phyloP scores from a whole-genome alignment of 2,113 vertebrate species.

The Gallinago paraguaiae region DNA sequence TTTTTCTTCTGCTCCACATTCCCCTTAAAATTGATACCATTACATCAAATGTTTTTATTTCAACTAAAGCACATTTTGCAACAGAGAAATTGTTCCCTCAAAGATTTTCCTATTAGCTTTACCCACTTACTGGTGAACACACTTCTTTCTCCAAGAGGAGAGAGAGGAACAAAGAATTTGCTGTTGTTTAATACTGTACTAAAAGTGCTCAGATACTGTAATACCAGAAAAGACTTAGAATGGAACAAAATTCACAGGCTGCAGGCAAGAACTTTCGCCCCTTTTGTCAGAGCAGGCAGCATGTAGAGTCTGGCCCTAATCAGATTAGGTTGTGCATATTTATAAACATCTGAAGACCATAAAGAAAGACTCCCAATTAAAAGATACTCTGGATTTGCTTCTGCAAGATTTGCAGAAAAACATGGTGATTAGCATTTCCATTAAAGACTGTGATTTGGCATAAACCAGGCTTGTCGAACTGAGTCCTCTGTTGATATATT shows the following conservation, averaged over 20 bases:
- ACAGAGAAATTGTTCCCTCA: neutral
- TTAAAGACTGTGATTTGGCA: neutral
- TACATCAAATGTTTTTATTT: conserved; percentile 3
- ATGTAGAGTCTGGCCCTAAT: conserved; percentile 59
- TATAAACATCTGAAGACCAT: conserved; percentile 64
- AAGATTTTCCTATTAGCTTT: neutral
- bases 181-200: neutral
- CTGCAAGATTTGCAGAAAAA: conserved; percentile 34
- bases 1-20: neutral
- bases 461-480: neutral
- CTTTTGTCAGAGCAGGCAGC: conserved; percentile 35
- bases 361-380: conserved; percentile 61
- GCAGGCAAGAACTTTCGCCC: conserved; percentile 41
- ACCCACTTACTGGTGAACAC: neutral
- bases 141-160: neutral
- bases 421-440: conserved; percentile 38
- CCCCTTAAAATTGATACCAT: neutral
- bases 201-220: neutral
- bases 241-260: neutral
- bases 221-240: neutral
- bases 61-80: neutral
- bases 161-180: neutral
- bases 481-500: neutral
- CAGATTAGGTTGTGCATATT: conserved; percentile 54
- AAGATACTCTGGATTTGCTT: conserved; percentile 60